These are phyloP conservation scores for Catamblyrhynchus diadema DNA, from an alignment of 2,797 vertebrate species.

Conservation along the genomic window DNA sequence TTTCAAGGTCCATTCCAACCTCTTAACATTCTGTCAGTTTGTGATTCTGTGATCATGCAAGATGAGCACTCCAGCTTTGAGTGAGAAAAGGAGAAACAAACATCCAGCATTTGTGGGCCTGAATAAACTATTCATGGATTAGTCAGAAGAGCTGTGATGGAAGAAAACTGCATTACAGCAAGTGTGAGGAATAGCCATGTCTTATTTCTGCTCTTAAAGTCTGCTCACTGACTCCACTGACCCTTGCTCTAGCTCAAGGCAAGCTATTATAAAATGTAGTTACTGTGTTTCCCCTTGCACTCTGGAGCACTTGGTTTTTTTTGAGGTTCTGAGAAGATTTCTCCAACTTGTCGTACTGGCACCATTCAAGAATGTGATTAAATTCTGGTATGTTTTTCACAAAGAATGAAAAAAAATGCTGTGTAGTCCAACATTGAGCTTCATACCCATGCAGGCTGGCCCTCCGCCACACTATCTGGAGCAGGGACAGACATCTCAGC, in stretches of 20 bases:
- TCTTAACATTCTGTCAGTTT: neutral
- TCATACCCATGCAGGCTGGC: fast-evolving
- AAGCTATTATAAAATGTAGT: neutral
- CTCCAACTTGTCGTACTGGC: neutral
- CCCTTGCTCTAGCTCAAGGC: neutral
- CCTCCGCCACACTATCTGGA: neutral
- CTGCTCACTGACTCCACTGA: neutral
- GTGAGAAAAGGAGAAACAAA: neutral
- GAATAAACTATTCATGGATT: neutral
- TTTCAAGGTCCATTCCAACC: neutral
- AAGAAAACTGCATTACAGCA: neutral
- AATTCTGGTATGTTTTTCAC: neutral
- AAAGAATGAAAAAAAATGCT: neutral
- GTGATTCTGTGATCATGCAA: neutral
- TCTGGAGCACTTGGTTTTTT: neutral
- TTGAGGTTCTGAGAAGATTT: neutral
- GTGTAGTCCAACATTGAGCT: neutral
- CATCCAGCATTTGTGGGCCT: neutral
- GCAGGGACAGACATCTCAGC: neutral
- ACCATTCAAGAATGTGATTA: neutral
- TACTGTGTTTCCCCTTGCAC: neutral
- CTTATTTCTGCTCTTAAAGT: neutral
- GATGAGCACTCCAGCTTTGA: neutral
- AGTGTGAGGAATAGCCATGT: neutral
- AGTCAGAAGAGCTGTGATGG: neutral